These are phyloP conservation scores for Callosobruchus maculatus DNA, from an alignment of 2,888 invertebrate genomes.

Conservation along the genomic window DNA sequence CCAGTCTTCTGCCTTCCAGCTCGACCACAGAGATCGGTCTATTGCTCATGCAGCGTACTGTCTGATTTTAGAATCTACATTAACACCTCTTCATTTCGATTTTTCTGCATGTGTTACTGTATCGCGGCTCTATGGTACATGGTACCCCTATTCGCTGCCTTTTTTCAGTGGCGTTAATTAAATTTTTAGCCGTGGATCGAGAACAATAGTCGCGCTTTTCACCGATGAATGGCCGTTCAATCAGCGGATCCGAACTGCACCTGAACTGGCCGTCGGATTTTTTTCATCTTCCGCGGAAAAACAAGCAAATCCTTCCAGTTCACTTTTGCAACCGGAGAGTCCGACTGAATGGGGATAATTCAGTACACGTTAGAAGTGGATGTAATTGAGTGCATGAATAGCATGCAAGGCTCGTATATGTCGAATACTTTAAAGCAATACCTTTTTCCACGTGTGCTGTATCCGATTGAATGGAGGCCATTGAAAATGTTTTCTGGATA, in stretches of 20 bases:
- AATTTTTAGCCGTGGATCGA: conserved; percentile 1
- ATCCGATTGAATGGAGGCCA: neutral
- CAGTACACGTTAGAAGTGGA: neutral
- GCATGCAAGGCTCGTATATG: neutral
- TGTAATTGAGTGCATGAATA: neutral
- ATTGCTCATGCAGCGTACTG: too few relatives aligned
- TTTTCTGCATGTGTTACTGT: too few relatives aligned
- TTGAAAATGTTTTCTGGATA: too few relatives aligned
- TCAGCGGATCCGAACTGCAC: neutral
- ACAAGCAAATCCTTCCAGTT: neutral
- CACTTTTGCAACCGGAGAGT: neutral
- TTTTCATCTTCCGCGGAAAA: neutral
- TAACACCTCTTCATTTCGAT: too few relatives aligned
- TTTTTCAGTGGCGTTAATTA: neutral
- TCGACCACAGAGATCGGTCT: too few relatives aligned
- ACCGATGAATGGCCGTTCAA: neutral
- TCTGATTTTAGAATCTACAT: too few relatives aligned
- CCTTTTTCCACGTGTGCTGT: neutral
- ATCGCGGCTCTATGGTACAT: neutral
- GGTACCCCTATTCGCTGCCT: neutral
- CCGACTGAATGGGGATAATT: neutral
- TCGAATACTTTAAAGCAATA: neutral
- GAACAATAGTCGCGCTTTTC: neutral
- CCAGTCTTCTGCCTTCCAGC: too few relatives aligned
- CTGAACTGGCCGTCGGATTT: neutral